phyloP scores from a whole-genome alignment of 2,888 invertebrate species.

The Xanthia icteritia region DNA sequence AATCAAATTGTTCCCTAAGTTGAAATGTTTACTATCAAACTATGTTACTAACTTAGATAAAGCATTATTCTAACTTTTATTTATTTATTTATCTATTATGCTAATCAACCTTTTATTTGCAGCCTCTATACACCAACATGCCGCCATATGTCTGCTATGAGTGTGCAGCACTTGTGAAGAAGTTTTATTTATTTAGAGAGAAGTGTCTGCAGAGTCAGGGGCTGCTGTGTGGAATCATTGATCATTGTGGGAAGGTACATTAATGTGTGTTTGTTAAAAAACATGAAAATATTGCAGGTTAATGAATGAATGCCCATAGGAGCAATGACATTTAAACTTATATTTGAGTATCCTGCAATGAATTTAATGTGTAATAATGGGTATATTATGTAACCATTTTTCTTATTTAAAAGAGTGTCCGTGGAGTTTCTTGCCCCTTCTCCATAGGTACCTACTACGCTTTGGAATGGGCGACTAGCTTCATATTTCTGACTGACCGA shows the following conservation, averaged over 20 bases:
- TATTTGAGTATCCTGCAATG: not conserved
- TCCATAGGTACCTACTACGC: too few species aligned
- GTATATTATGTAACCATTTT: too few species aligned
- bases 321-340: not conserved
- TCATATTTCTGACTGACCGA: too few species aligned
- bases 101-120: conserved; percentile 26
- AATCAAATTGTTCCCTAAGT: not conserved
- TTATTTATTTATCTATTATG: not conserved
- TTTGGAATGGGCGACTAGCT: too few species aligned
- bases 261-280: not conserved
- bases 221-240: conserved; percentile 75
- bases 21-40: not conserved
- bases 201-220: conserved; percentile 78
- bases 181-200: conserved; percentile 80
- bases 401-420: too few species aligned
- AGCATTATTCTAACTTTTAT: not conserved
- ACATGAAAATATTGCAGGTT: not conserved
- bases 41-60: not conserved
- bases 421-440: too few species aligned
- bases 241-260: conserved; percentile 76
- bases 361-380: not conserved
- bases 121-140: conserved; percentile 72
- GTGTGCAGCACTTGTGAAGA: conserved; percentile 79
- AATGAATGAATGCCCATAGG: not conserved
- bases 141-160: conserved; percentile 80